Percentiles rank a stretch among this genome's conserved stretches.
phyloP scores from a whole-genome alignment of 2,797 vertebrate species.

The Cottoperca gobio region DNA sequence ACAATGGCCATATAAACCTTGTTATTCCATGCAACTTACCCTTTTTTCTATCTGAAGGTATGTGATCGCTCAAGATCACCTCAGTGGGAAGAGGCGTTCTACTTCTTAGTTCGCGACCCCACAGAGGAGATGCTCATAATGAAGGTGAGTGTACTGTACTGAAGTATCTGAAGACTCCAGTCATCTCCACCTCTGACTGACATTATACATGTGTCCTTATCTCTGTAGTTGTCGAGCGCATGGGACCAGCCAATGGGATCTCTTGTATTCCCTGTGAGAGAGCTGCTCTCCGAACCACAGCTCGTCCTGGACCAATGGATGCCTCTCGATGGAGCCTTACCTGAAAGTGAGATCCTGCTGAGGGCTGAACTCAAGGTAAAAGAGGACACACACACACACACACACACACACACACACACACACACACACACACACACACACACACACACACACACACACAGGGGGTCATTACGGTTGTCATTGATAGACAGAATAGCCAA shows the following conservation, averaged over 20 bases:
- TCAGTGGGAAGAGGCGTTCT: slow-evolving; percentile 88
- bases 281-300: slow-evolving; percentile 84
- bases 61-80: slow-evolving; percentile 85
- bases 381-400: slow-evolving; percentile 1
- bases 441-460: background rate
- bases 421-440: too few species aligned
- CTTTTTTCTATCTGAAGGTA: slow-evolving; percentile 75
- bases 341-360: slow-evolving; percentile 87
- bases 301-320: slow-evolving; percentile 90
- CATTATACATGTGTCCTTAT: background rate
- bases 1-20: background rate
- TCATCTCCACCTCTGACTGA: background rate
- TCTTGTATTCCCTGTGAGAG: slow-evolving; percentile 85
- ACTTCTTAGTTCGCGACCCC: slow-evolving; percentile 88
- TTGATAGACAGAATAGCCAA: background rate
- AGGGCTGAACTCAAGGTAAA: slow-evolving; percentile 90
- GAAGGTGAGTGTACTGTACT: slow-evolving; percentile 81
- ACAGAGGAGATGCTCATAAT: slow-evolving; percentile 87
- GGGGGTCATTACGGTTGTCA: background rate
- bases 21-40: background rate
- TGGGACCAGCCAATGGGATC: slow-evolving; percentile 87
- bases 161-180: background rate
- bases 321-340: slow-evolving; percentile 79
- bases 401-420: too few species aligned
- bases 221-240: slow-evolving; percentile 79